A percentile compares a stretch with the other conserved stretches of the same genome.
Conservation (phyloP, 2,113 vertebrate genomes). For the Myodes glareolus region DNA sequence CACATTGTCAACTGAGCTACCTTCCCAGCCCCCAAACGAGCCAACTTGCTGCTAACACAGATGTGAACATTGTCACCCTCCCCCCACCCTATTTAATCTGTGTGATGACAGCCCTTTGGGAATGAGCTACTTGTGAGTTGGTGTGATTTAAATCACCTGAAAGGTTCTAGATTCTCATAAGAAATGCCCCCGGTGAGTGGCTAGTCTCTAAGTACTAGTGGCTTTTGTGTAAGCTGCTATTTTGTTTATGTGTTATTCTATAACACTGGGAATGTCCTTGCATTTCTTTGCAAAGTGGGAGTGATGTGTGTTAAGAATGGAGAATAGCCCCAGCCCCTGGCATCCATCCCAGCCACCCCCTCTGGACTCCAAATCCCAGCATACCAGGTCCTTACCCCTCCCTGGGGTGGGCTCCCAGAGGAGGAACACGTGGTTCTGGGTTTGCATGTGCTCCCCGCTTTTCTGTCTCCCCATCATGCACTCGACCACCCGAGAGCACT, state of each 20-base stretch:
- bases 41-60: not conserved
- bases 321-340: no score
- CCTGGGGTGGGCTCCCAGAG: no score
- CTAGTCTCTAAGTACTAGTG: not conserved
- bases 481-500: no score
- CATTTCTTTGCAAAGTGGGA: not conserved
- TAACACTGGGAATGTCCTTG: not conserved
- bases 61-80: not conserved
- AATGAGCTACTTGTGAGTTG: not conserved
- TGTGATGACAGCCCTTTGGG: not conserved
- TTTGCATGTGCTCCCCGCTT: no score
- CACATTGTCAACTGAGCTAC: not conserved
- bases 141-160: not conserved
- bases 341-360: no score
- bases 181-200: not conserved
- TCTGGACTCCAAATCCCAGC: no score
- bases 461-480: no score
- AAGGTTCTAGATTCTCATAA: not conserved
- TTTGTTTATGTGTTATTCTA: not conserved
- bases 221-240: not conserved
- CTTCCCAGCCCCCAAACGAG: not conserved
- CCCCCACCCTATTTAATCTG: not conserved
- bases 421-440: no score
- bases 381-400: no score
- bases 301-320: not conserved